Base-by-base conservation (phyloP, 2,797 vertebrate species). In the Alectoris magna region DNA sequence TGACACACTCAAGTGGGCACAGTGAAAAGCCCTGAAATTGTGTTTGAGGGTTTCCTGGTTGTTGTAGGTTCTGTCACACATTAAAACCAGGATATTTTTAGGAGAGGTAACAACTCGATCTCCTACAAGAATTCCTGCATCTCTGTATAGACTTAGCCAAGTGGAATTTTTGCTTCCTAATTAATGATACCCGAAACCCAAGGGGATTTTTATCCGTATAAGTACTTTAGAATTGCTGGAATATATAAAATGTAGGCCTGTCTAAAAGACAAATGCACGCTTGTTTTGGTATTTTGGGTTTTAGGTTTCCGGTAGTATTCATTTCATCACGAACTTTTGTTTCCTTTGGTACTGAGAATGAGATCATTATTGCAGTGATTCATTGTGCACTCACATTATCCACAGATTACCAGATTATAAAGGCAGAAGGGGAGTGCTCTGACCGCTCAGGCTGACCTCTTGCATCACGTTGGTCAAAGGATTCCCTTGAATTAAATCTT, bases 351-450 rank as follows among this genome's bases (percentile, higher is more conserved):
- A 76, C 62, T 75, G 88, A 78, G 95, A 87, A 95, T 95, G 93
- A 96, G 93, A 60, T 97, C 93, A 96, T 95, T 92, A 80, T 88
- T 97, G 74, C 84, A 74, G 78, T 94, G 95, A 93, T 90, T 96
- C 96, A 95, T 85, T 55, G 58, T 71, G 66, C 63, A 88, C 70
- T 94, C 88, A 60, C 72, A 53, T 86, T 81, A 88, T 78, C 71
- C 90, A 48, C 63, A 90, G 84, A 91, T 79, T 96, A 79, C 63
- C 56, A 67, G 86, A 88, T 84, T 88, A 46, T 53, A 90, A 84
- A 87, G 53, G 68, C 95, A 93, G 88, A 82, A 93, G 77, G 56
- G 81, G 68, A 85, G 48, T 4, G 24, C 82, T 88, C 48, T 85
- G 83, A 56, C 46, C 7, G 5, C 70, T 94, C 0, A 0, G 1